Evolutionary conservation across 1,140 invertebrate genomes (phyloP), one percentile per base, ranked within the genome.

Genomic region (Orius laevigatus): DNA sequence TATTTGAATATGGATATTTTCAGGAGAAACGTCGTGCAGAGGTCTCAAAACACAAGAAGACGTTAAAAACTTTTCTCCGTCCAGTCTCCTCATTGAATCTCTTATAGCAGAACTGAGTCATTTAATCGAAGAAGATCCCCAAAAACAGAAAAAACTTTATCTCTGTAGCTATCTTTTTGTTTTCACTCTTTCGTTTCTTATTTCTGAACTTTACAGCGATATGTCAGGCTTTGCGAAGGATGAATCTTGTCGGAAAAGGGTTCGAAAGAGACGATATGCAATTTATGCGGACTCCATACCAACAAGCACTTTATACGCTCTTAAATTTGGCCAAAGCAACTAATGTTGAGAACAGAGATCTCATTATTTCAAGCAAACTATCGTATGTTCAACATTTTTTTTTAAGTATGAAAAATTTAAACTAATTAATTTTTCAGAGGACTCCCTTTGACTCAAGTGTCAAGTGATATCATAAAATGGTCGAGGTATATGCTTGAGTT

Each of bases 401-500:
- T n/a, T 15, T 31, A 10, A 15, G 8, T 41, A 49, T 49, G 16
- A 16, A 31, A 19, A 8, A 6, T 51, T 36, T 18, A 32, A 14
- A 3, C n/a, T 8, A 50, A 43, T 32, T 50, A 18, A 41, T 19
- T 43, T 18, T 43, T 14, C 5, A 18, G n/a, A 31, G 32, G 20
- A 6, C 10, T 31, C 11, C 8, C 12, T 31, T 38, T 18, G 12
- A 14, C 43, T 31, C 43, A 51, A 42, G 11, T 18, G 11, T 5
- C 25, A 46, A 58, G 57, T 34, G 54, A 48, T 38, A 14, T 51
- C 11, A 55, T 63, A 4, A 68, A 72, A 56, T 73, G 68, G 67
- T 79, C 77, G 1, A 66, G 83, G 31, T 87, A 85, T 60, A 60
- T 66, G n/a, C 66, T 70, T 55, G 81, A 85, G 57, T 88, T 85